Evolutionary conservation across 2,888 invertebrate species (phyloP).

Genomic region (Amiota minor): DNA sequence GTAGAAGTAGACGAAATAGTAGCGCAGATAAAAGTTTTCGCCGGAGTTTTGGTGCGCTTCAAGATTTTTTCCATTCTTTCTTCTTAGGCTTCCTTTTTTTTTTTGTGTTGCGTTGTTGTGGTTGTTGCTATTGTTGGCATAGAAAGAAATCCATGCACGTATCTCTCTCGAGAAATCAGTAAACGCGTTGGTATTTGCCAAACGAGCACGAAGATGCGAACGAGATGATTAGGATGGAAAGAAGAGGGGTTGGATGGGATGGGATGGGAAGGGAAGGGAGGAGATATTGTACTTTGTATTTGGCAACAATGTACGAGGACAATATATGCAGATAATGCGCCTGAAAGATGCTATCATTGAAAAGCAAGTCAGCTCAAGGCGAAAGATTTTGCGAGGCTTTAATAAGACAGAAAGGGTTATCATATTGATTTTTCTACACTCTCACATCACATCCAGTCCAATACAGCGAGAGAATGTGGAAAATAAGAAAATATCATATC

Average conservation of each 20-base stretch:
- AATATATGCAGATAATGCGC: neutral
- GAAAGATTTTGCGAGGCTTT: neutral
- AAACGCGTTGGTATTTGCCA: constrained; percentile 64
- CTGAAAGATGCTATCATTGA: constrained; percentile 41
- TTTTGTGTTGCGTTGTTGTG: neutral
- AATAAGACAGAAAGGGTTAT: neutral
- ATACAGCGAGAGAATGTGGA: neutral
- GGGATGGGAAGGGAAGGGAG: no score
- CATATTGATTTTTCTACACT: neutral
- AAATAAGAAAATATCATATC: neutral
- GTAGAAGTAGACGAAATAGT: neutral
- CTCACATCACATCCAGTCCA: neutral
- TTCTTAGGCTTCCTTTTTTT: neutral
- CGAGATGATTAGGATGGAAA: no score
- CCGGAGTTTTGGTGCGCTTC: constrained; percentile 7
- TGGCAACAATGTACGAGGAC: constrained; percentile 18
- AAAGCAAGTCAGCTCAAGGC: constrained; percentile 30
- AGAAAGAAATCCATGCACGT: constrained; percentile 60
- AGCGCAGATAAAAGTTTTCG: constrained; percentile 23
- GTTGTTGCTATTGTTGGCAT: constrained; percentile 4
- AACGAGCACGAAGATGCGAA: neutral
- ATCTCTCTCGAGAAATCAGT: constrained; percentile 62
- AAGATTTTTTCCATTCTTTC: constrained; percentile 11
- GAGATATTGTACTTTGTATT: constrained; percentile 4
- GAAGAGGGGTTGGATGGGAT: neutral